phyloP scores from a whole-genome alignment of 2,113 vertebrate species.

The Psittacus erithacus region DNA sequence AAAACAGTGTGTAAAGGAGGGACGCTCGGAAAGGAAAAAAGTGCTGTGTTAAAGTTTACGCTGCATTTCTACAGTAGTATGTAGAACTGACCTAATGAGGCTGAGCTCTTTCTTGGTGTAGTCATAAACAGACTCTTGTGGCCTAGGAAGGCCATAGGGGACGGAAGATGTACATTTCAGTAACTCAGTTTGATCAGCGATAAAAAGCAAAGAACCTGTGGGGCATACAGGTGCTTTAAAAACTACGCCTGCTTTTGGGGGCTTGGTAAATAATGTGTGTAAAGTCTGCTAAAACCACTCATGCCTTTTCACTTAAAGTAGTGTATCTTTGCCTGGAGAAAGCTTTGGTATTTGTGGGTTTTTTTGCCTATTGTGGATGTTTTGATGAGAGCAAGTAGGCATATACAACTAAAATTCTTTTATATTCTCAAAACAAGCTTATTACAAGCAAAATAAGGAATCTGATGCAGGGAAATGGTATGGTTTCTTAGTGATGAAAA shows the following conservation, averaged over 20 bases:
- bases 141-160: neutral
- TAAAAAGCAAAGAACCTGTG: neutral
- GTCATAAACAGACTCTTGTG: neutral
- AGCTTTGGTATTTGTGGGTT: neutral
- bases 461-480: neutral
- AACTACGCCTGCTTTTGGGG: neutral
- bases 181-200: neutral
- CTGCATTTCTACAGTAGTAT: neutral
- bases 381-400: too few relatives aligned
- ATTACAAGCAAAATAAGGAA: neutral
- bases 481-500: neutral
- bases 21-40: neutral
- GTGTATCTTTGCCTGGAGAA: neutral
- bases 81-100: neutral
- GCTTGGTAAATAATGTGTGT: neutral
- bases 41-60: neutral
- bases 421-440: neutral
- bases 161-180: neutral
- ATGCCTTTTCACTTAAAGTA: neutral
- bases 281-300: neutral
- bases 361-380: neutral
- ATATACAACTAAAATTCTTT: neutral
- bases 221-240: neutral
- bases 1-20: neutral
- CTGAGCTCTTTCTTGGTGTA: neutral